These are phyloP conservation scores for Ictalurus furcatus DNA, from an alignment of 2,113 vertebrate species.

Conservation along the genomic window DNA sequence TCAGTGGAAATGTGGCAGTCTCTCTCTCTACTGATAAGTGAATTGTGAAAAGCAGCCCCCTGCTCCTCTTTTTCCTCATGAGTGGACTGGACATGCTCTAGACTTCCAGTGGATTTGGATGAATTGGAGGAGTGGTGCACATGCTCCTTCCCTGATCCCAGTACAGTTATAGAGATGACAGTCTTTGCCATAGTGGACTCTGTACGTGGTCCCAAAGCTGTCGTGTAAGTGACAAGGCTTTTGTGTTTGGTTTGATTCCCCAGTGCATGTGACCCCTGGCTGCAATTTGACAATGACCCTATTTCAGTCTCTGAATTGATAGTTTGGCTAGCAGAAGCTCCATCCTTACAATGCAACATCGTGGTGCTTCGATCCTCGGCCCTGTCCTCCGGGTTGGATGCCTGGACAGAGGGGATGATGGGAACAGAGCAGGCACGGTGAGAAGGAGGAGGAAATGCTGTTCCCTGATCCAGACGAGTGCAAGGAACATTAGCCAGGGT, in stretches of 20 bases:
- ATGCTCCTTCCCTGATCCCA: conserved; percentile 46
- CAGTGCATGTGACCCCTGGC: conserved; percentile 46
- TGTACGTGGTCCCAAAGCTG: conserved; percentile 57
- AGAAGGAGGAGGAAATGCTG: conserved; percentile 47
- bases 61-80: conserved; percentile 17
- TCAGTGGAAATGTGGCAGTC: conserved; percentile 56
- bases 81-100: conserved; percentile 35
- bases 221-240: conserved; percentile 60
- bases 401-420: conserved; percentile 79
- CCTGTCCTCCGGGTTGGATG: conserved; percentile 71
- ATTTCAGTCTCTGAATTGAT: conserved; percentile 40
- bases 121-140: conserved; percentile 50
- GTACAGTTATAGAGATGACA: conserved; percentile 51
- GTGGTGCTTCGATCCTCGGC: conserved; percentile 71
- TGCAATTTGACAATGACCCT: conserved; percentile 53
- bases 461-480: conserved; percentile 69
- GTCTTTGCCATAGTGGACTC: conserved; percentile 55
- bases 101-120: conserved; percentile 50
- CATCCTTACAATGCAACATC: conserved; percentile 13
- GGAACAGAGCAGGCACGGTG: conserved; percentile 74
- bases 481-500: conserved; percentile 67
- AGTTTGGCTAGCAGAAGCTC: conserved; percentile 35
- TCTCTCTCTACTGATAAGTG: conserved; percentile 52
- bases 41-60: conserved; percentile 42
- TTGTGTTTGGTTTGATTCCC: conserved; percentile 61